A percentile compares a stretch with the other conserved stretches of the same genome.
These are phyloP conservation scores for Cyclophora albipunctata DNA, from an alignment of 2,888 invertebrate species.

Conservation along the genomic window DNA sequence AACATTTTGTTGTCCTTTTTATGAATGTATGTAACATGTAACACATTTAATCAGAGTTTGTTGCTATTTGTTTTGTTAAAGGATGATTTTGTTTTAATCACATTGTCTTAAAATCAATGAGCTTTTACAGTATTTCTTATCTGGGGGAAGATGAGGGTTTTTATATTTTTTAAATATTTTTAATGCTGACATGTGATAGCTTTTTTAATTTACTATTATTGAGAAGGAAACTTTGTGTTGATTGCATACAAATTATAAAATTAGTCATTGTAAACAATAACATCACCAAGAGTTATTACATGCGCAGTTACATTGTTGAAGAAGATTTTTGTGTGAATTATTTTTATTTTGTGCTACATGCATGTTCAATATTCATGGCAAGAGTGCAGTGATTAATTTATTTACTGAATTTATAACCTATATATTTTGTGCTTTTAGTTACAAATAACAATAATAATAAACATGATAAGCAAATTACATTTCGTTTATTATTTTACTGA, in stretches of 20 bases:
- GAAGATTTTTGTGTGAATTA: constrained; percentile 15
- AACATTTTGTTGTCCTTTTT: constrained; percentile 26
- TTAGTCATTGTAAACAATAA: constrained; percentile 16
- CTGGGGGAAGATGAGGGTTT: not conserved
- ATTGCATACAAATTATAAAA: constrained; percentile 19
- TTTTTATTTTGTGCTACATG: constrained; percentile 15
- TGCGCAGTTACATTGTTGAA: constrained; percentile 3
- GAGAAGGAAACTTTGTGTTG: constrained; percentile 38
- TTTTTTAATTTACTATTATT: constrained; percentile 35
- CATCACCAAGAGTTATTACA: constrained; percentile 10
- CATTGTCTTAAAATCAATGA: constrained; percentile 44
- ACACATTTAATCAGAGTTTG: constrained; percentile 23
- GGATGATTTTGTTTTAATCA: constrained; percentile 53
- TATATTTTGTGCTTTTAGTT: too few species aligned
- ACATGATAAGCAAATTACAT: not conserved
- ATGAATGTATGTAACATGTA: constrained; percentile 18
- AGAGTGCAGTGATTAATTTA: constrained; percentile 5
- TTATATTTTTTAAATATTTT: constrained; percentile 38
- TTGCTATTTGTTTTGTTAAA: constrained; percentile 36
- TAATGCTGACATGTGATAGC: constrained; percentile 25
- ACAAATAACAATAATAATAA: not conserved
- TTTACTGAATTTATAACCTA: not conserved
- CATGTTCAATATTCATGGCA: constrained; percentile 8
- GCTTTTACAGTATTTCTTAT: constrained; percentile 32
- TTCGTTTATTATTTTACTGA: constrained; percentile 9